Base-by-base conservation (phyloP, 2,888 invertebrate genomes). In the Eurois occulta region DNA sequence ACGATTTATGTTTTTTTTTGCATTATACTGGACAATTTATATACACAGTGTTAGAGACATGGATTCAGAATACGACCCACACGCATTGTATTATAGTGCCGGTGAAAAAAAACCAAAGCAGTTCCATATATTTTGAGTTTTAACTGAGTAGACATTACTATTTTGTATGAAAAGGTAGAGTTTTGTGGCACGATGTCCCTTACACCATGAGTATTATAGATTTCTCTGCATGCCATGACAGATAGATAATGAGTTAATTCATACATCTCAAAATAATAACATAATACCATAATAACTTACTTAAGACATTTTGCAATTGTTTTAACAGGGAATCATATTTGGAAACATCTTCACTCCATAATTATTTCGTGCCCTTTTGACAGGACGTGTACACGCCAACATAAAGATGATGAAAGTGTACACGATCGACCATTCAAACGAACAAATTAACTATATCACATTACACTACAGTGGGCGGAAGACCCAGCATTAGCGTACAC, bases 401-500 rank as follows among this genome's bases (percentile, higher is more conserved):
- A 52, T 77, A 62, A 24, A 24, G 55, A 35, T 80, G 64, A 81
- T 66, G 68, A 81, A 81, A 80, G 81, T 60, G 68, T 85, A 60
- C 68, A 66, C 78, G 55, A 70, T 72, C 68, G 72, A 75, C 69
- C 72, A 73, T 67, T 24, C 32, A 69, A 73, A 83, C 71, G 60
- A 48, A 69, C 84, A 72, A 75, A 86, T 84, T 86, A 86, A 78
- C 80, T 24, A 70, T 84, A 84, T 84, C 84, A 87, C 84, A 84
- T 84, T 87, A 84, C 84, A 75, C 72, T 84, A 73, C 60, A 84
- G 87, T 84, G 84, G 87, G 80, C 80, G 84, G 87, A 84, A 87
- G 87, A 48, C 66, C 81, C 65, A 80, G 73, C 84, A 70, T 71
- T 72, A 84, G 43, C 71, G 84, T 88, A 84, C 86, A 89, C 82